phyloP scores from a whole-genome alignment of 2,888 invertebrate genomes.

The Hirtodrosophila cameraria region DNA sequence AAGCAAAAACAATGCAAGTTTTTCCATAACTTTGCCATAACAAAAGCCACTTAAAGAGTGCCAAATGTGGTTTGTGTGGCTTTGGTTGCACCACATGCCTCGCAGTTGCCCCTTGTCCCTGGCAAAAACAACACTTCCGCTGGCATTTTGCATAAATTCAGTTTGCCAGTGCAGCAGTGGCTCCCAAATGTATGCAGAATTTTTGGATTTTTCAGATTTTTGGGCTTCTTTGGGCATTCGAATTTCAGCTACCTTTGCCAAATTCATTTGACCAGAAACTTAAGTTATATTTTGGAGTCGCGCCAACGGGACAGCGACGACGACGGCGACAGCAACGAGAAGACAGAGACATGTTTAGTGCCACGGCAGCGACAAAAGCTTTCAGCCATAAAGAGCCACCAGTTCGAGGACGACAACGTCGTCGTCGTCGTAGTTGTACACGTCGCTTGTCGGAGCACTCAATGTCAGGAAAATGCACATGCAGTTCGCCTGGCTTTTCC shows the following conservation, averaged over 20 bases:
- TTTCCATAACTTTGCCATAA: constrained; percentile 12
- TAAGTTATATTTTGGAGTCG: constrained; percentile 82
- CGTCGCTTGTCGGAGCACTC: constrained; percentile 76
- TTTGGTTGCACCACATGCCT: constrained; percentile 9
- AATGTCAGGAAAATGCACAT: constrained; percentile 74
- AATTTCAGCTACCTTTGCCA: constrained; percentile 81
- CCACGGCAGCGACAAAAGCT: constrained; percentile 81
- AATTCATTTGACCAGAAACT: constrained; percentile 84
- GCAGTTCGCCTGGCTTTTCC: constrained; percentile 44
- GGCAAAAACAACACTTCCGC: constrained; percentile 59
- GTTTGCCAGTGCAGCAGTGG: constrained; percentile 28
- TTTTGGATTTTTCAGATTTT: constrained; percentile 37
- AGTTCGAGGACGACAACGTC: constrained; percentile 43
- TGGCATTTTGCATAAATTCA: constrained; percentile 68
- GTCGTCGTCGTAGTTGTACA: constrained; percentile 44
- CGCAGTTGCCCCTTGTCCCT: background rate
- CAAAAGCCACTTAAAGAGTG: constrained; percentile 69
- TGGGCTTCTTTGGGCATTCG: constrained; percentile 45
- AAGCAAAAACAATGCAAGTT: constrained; percentile 51
- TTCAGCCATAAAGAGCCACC: constrained; percentile 78
- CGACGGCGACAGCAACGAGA: constrained; percentile 24
- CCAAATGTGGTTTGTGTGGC: constrained; percentile 62
- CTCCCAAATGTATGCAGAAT: constrained; percentile 51
- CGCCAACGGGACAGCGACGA: constrained; percentile 59
- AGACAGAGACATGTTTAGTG: constrained; percentile 78